A percentile compares a stretch with the other conserved stretches of the same genome.
phyloP scores from a whole-genome alignment of 1,140 invertebrate species.

The Drosophila truncata region DNA sequence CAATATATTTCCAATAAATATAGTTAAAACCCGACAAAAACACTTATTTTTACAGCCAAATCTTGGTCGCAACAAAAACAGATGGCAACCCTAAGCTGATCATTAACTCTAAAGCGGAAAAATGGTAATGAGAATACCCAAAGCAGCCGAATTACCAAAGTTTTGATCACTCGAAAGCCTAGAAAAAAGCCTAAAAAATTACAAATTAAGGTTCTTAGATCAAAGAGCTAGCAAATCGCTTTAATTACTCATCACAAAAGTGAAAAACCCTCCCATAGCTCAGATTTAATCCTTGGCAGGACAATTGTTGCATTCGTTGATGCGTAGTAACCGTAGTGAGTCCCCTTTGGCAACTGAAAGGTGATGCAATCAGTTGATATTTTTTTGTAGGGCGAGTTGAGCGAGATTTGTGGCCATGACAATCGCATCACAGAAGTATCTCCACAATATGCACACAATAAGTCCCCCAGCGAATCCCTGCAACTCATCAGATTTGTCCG shows the following conservation, averaged over 20 bases:
- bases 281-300: not conserved
- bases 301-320: not conserved
- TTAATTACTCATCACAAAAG: not conserved
- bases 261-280: too few relatives aligned
- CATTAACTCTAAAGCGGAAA: not conserved
- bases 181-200: not conserved
- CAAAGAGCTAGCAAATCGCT: not conserved
- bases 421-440: conserved; percentile 13
- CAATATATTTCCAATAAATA: not conserved
- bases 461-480: conserved; percentile 20
- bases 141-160: not conserved
- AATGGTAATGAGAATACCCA: too few relatives aligned
- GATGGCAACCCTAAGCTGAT: not conserved
- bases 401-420: conserved; percentile 27
- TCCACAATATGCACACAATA: conserved; percentile 44
- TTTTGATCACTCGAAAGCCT: not conserved
- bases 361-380: conserved; percentile 3
- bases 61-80: not conserved
- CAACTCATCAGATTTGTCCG: conserved; percentile 38
- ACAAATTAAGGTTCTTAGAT: not conserved
- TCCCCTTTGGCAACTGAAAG: not conserved
- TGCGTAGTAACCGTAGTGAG: not conserved
- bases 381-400: not conserved
- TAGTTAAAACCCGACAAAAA: accelerated
- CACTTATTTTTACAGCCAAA: not conserved